phyloP scores from a whole-genome alignment of 2,797 vertebrate species.

The Acanthopagrus latus region DNA sequence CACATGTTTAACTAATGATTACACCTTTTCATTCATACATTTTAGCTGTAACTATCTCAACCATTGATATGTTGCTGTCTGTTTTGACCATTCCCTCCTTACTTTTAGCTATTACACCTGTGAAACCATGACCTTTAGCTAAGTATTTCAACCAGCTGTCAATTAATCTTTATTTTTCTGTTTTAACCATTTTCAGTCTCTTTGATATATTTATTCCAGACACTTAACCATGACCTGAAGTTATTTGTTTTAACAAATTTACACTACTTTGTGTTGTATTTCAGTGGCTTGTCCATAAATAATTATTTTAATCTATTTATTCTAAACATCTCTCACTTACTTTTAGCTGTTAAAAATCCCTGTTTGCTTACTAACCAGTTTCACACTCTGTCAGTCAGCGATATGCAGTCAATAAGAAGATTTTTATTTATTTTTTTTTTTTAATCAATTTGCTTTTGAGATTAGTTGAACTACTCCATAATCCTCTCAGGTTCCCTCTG shows the following conservation, averaged over 20 bases:
- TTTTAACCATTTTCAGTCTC: too few relatives aligned
- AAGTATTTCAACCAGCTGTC: background rate
- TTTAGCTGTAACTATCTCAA: background rate
- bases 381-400: background rate
- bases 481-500: background rate
- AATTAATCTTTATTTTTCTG: background rate
- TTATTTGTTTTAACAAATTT: background rate
- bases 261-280: background rate
- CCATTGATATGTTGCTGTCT: background rate
- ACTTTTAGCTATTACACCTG: background rate
- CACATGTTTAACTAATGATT: too few relatives aligned
- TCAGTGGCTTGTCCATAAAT: too few relatives aligned
- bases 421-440: background rate
- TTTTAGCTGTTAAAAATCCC: background rate
- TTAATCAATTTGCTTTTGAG: background rate
- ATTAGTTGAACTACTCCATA: background rate
- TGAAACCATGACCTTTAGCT: background rate
- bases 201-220: too few relatives aligned
- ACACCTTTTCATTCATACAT: too few relatives aligned
- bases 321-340: background rate
- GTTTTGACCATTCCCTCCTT: background rate
- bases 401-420: too few relatives aligned
- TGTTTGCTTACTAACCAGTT: background rate
- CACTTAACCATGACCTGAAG: background rate
- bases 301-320: background rate